Evolutionary conservation across 2,113 vertebrate genomes (phyloP), one percentile per base, ranked within the genome.

Genomic region (Cavia aperea): DNA sequence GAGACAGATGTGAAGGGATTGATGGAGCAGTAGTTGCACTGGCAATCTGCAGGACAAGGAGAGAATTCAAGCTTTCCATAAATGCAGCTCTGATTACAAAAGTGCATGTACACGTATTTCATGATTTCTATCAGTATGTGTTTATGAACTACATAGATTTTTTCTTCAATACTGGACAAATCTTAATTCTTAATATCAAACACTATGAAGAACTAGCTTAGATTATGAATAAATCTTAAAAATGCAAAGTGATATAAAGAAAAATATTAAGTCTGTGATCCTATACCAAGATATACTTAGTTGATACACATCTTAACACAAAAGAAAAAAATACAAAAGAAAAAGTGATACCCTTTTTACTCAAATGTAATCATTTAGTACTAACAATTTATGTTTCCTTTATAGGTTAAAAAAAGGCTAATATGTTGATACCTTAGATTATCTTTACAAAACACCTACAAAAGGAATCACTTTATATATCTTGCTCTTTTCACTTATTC

Each of bases 21-120:
- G 97, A 97, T 46, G 98, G 98, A 36, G 98, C 98, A 58, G 98
- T 98, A 78, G 98, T 99, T 60, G 98, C 98, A 93, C 98, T 99
- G 72, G 98, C 98, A 81, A 99, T 99, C 98, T 99, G 96, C 81
- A 90, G 95, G 90, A 95, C 2, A 23, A n/a, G 96, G 93, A 31
- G 43, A 51, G 39, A 39, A 58, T 10, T 92, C 54, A 75, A 39
- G 14, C 24, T 29, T 75, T 43, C 63, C 33, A 56, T 18, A 51
- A 1, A 1, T 23, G 23, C 12, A 60, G 51, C 19, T 49, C 39
- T 4, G 54, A 62, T 51, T 24, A 36, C 5, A 56, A 31, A 70
- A 49, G 36, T 24, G 31, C 8, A 24, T 1, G 1, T 31, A 19
- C 39, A 8, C 62, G 4, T n/a, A 54, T 24, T 49, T 83, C 18